A percentile compares a stretch with the other conserved stretches of the same genome.
Conservation (phyloP, 2,888 invertebrate genomes). For the Drosophila niveifrons region DNA sequence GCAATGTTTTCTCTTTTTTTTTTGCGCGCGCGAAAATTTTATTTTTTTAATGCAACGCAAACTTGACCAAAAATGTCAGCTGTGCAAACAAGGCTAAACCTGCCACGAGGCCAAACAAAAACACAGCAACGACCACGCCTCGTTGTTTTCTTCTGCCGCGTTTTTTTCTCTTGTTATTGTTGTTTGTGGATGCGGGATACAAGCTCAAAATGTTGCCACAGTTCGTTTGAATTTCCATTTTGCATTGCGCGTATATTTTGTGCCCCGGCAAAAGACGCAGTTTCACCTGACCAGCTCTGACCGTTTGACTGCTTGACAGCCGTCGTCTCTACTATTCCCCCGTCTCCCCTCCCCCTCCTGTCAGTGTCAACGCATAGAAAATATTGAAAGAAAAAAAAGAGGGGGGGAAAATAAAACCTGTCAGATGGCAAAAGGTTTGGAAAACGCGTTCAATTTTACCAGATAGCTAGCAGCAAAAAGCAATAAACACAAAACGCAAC, state of each 20-base stretch:
- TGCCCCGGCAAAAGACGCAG: background rate
- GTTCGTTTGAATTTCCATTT: slow-evolving; percentile 72
- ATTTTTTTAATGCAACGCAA: slow-evolving; percentile 43
- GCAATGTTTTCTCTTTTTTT: slow-evolving; percentile 29
- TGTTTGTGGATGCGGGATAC: slow-evolving; percentile 41
- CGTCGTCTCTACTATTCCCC: too few relatives aligned
- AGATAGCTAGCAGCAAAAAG: slow-evolving; percentile 52
- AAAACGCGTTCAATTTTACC: slow-evolving; percentile 58
- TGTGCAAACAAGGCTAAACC: slow-evolving; percentile 67
- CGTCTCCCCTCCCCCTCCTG: slow-evolving; percentile 2
- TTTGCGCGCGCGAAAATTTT: background rate
- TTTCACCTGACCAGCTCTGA: slow-evolving; percentile 52
- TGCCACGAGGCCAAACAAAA: slow-evolving; percentile 37
- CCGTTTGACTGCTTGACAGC: slow-evolving; percentile 44
- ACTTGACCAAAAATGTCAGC: slow-evolving; percentile 76
- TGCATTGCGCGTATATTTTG: slow-evolving; percentile 37
- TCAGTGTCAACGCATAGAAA: slow-evolving; percentile 29
- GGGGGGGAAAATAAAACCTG: slow-evolving; percentile 4
- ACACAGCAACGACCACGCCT: slow-evolving; percentile 17
- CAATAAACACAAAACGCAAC: slow-evolving; percentile 79
- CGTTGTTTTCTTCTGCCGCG: slow-evolving; percentile 11
- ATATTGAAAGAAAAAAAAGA: slow-evolving; percentile 42
- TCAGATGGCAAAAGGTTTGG: slow-evolving; percentile 21
- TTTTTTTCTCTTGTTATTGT: slow-evolving; percentile 1
- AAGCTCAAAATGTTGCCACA: slow-evolving; percentile 60